A percentile compares a stretch with the other conserved stretches of the same genome.
Evolutionary conservation across 2,797 vertebrate species (phyloP).

Genomic region (Taeniopygia guttata): DNA sequence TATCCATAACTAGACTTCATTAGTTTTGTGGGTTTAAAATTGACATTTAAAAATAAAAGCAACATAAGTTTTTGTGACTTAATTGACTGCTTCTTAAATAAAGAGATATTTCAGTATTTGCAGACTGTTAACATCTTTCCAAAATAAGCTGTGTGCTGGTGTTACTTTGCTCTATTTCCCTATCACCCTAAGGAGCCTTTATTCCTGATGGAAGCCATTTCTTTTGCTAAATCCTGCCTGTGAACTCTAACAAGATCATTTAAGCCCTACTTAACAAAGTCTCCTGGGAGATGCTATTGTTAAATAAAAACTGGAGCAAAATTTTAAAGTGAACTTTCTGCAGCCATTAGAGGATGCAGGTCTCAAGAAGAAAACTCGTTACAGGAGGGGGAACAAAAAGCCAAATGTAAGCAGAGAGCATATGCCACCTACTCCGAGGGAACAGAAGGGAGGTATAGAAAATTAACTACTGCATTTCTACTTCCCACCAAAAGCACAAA

Average conservation of each 20-base stretch:
- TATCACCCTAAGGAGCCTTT: constrained; percentile 12
- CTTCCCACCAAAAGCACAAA: constrained; percentile 26
- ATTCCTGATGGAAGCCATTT: constrained; percentile 24
- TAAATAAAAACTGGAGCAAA: constrained; percentile 12
- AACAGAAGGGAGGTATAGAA: background rate
- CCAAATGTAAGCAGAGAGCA: constrained; percentile 11
- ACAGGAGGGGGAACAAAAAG: background rate
- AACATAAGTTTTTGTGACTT: constrained; percentile 25
- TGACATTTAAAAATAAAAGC: constrained; percentile 32
- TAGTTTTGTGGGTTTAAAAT: constrained; percentile 46
- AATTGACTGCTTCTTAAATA: constrained; percentile 11
- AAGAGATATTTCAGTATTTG: constrained; percentile 29
- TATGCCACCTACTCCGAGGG: background rate
- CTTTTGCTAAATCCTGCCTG: constrained; percentile 5
- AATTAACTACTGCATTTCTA: constrained; percentile 21
- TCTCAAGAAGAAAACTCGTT: constrained; percentile 15
- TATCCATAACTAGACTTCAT: constrained; percentile 26
- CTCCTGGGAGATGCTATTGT: constrained; percentile 16
- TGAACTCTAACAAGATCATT: background rate
- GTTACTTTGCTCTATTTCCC: constrained; percentile 26
- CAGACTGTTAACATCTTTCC: constrained; percentile 52
- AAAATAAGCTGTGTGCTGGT: constrained; percentile 35
- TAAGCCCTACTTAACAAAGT: background rate
- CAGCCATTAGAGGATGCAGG: background rate
- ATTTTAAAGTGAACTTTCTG: constrained; percentile 22